These are phyloP conservation scores for Hermaeophaga mercurialis DNA, from an alignment of 2,888 invertebrate species.

Conservation along the genomic window DNA sequence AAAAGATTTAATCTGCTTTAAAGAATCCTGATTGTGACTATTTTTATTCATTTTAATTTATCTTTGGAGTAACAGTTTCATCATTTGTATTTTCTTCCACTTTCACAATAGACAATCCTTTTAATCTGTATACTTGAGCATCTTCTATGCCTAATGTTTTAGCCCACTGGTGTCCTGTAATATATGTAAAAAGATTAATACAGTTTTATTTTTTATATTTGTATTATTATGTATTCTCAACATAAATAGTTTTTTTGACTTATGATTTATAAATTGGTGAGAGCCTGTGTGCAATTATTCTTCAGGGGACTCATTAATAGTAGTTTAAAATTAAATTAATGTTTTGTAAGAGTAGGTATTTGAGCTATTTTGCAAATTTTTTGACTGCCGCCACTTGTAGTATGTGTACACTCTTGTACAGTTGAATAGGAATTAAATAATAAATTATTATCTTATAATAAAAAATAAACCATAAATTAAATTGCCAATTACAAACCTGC, in stretches of 20 bases:
- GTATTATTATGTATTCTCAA: conserved; percentile 31
- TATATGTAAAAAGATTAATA: conserved; percentile 24
- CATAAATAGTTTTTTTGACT: too few relatives aligned
- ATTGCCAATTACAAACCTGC: conserved; percentile 62
- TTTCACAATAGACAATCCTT: conserved; percentile 57
- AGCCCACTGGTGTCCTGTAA: conserved; percentile 65
- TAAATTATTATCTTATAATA: too few relatives aligned
- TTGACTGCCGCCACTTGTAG: too few relatives aligned
- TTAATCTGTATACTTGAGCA: conserved; percentile 63
- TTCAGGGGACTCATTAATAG: neutral
- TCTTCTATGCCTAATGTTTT: conserved; percentile 63
- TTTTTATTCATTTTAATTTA: conserved; percentile 6
- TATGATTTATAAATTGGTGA: neutral
- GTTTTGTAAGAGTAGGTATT: too few relatives aligned
- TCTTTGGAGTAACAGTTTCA: neutral
- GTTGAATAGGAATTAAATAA: too few relatives aligned
- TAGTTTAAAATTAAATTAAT: neutral
- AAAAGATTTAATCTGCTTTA: neutral
- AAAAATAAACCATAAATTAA: too few relatives aligned
- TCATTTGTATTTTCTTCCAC: conserved; percentile 14
- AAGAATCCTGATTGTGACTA: conserved; percentile 1
- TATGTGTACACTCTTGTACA: too few relatives aligned
- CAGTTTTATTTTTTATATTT: conserved; percentile 39
- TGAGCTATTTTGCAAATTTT: too few relatives aligned
- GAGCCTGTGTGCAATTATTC: neutral